Base-by-base conservation (phyloP, 2,797 vertebrate species). In the Spheniscus humboldti region DNA sequence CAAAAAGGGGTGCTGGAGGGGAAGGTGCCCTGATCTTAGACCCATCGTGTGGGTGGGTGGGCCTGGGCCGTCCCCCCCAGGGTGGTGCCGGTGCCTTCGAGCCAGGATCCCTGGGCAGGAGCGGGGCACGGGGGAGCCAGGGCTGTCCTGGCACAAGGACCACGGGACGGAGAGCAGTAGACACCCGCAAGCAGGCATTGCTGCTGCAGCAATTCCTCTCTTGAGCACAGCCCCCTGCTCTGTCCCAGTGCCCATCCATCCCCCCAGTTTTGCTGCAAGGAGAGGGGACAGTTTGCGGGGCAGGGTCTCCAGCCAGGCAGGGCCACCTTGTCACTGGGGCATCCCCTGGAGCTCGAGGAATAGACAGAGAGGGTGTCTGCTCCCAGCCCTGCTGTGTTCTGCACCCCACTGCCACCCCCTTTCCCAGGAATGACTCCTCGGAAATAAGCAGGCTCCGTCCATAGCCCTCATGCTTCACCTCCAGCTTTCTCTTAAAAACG, bases 401-500 rank as follows among this genome's bases (percentile, higher is more conserved):
- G 45, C 9, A 13, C 39, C 47, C 27, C 1, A 13, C 62, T 73
- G 55, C 83, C 53, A 41, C 30, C 35, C 76, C 22, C 30, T 53
- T 68, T 83, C 15, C 63, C 59, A 63, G 71, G n/a, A n/a, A 41
- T 35, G 25, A 13, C 45, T 90, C 41, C 76, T 50, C 2, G 0
- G 59, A 56, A 86, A 84, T 23, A 62, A 88, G 33, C 66, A 84
- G 63, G 43, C 37, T 62, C 80, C 0, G 0, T 90, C 63, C 69
- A 66, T 72, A 6, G 5, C 43, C 27, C 18, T 91, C 73, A n/a
- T 1, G 22, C 72, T 80, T 94, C 48, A 73, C 45, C 30, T 81
- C 56, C 52, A 52, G 60, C 76, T 86, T 92, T 66, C 47, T 68
- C 60, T 89, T 63, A 67, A 92, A 95, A 94, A 77, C 5, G 9